phyloP scores from a whole-genome alignment of 2,113 vertebrate species.

The Cricetomys ansorgei region DNA sequence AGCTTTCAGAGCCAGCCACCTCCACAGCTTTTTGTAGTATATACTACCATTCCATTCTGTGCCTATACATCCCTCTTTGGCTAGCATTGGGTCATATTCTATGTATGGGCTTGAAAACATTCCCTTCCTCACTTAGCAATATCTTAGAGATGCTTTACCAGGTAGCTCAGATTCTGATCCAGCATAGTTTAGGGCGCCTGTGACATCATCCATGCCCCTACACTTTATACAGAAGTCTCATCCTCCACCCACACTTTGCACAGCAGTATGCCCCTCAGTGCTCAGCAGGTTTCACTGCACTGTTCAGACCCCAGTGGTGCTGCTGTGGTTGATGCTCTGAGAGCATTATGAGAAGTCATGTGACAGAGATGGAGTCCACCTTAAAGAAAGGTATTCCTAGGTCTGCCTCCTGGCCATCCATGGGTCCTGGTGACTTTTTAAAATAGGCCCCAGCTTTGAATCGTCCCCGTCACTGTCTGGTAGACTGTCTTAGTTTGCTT shows the following conservation, averaged over 20 bases:
- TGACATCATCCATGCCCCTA: no score
- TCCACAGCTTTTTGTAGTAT: background rate
- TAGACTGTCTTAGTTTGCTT: background rate
- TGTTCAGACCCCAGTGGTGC: background rate
- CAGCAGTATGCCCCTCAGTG: background rate
- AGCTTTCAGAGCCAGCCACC: background rate
- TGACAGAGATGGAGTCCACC: accelerated
- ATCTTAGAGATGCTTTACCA: background rate
- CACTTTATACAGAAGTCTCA: no score
- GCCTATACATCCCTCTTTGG: background rate
- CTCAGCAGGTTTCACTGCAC: background rate
- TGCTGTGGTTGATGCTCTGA: background rate
- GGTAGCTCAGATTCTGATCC: background rate
- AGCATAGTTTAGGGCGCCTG: background rate
- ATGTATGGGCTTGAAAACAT: background rate
- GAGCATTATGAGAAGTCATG: background rate
- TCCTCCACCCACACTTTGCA: background rate
- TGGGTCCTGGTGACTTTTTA: background rate
- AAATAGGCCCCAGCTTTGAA: accelerated
- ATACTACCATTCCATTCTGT: background rate
- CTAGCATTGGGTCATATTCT: background rate
- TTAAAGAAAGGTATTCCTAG: background rate
- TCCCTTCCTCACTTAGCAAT: background rate
- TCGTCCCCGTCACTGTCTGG: accelerated
- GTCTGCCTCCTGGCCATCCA: accelerated